Conservation (phyloP, 2,113 vertebrate genomes). For the Podilymbus podiceps region DNA sequence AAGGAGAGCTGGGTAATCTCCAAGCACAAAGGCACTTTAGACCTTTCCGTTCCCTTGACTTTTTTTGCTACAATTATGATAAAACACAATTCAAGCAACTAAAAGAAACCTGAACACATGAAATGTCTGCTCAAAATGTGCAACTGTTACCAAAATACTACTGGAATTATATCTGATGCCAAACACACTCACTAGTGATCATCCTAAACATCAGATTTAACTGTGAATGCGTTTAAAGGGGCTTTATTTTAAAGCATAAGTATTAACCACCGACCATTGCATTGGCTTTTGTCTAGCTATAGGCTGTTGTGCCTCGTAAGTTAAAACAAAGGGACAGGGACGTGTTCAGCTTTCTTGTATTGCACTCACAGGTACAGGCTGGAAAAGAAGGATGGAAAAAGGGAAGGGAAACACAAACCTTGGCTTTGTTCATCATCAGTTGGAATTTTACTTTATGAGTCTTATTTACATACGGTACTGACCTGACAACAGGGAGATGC, state of each 20-base stretch:
- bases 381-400: neutral
- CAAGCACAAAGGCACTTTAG: neutral
- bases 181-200: neutral
- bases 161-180: neutral
- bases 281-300: neutral
- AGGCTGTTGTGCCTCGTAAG: neutral
- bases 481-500: constrained; percentile 98
- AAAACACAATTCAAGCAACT: neutral
- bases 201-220: neutral
- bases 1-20: neutral
- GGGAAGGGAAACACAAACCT: neutral
- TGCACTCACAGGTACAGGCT: neutral
- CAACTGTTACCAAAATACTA: neutral
- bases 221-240: neutral
- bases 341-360: neutral
- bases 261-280: neutral
- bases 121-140: neutral
- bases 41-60: neutral
- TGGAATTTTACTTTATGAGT: neutral
- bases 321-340: neutral
- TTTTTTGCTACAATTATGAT: neutral
- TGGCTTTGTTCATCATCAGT: neutral
- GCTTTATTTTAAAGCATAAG: neutral
- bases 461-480: constrained; percentile 28
- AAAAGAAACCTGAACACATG: neutral